Base-by-base conservation (phyloP, 2,888 invertebrate species). In the Morpho helenor region DNA sequence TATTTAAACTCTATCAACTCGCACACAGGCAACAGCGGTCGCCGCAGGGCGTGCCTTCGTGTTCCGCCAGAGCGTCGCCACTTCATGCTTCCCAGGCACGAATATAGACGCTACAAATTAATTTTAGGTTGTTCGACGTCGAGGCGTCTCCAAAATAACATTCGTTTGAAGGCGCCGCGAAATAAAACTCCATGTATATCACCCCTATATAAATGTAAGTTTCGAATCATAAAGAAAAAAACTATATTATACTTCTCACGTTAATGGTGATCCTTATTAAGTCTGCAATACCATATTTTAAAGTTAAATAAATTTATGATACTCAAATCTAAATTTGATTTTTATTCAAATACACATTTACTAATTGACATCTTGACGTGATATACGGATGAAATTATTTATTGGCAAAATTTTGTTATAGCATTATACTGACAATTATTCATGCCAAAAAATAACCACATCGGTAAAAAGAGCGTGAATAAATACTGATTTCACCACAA, bases 171-270 rank as follows among this genome's bases (percentile, higher is more conserved):
- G 75, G 55, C 73, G 66, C 68, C 41, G 52, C 70, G 69, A 72
- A 66, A 67, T 73, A 68, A 57, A 65, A 67, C 68, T 60, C 46
- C 40, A 61, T 61, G 45, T 41, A 16, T 16, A 45, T 31, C 40
- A 53, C 50, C 47, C 46, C 10, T 52, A 56, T 57, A 65, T 48
- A 55, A 54, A 57, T 47, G 59, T 56, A 55, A 59, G 66, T 68
- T 69, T 56, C 64, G 60, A 57, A 56, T 52, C 22, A 42, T 10
- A 45, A n/a, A 16, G 58, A 59, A 51, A 59, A 47, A 52, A 57
- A 87, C 87, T 77, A 88, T 89, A 88, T 89, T 87, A 88, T 89
- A 89, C 85, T 86, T 85, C 85, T 84, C 84, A 83, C 80, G 66
- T 73, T 63, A 66, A 67, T 64, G 66, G 63, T 68, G 68, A 72